Evolutionary conservation across 2,113 vertebrate genomes (phyloP).

Genomic region (Reinhardtius hippoglossoides): DNA sequence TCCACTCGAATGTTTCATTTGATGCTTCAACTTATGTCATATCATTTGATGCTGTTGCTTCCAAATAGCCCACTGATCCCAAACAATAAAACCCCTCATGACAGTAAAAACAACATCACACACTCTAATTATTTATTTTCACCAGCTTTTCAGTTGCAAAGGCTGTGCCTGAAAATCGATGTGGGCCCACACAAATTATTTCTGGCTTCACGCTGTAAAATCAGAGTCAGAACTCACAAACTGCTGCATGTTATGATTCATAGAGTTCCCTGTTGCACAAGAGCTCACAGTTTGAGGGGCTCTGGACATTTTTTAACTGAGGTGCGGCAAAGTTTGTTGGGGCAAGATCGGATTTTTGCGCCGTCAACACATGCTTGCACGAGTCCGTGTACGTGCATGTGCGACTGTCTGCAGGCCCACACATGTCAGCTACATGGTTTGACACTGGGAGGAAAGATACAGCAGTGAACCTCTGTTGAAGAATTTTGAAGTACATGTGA

Average conservation of each 20-base stretch:
- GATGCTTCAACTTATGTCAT: slow-evolving; percentile 2
- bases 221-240: slow-evolving; percentile 16
- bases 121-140: slow-evolving; percentile 16
- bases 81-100: background rate
- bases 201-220: slow-evolving; percentile 20
- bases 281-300: background rate
- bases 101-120: slow-evolving; percentile 4
- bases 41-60: slow-evolving; percentile 4
- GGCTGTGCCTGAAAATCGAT: slow-evolving; percentile 33
- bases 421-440: slow-evolving; percentile 32
- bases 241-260: slow-evolving; percentile 26
- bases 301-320: background rate
- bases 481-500: slow-evolving; percentile 23
- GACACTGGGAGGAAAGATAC: background rate
- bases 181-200: background rate
- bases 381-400: slow-evolving; percentile 22
- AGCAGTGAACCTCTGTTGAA: slow-evolving; percentile 8
- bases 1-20: background rate
- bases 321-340: slow-evolving; percentile 36
- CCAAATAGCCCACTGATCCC: slow-evolving; percentile 21
- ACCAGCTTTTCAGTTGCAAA: background rate
- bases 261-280: slow-evolving; percentile 4
- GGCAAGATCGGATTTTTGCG: slow-evolving; percentile 27
- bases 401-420: slow-evolving; percentile 19
- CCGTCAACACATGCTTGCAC: slow-evolving; percentile 12